Evolutionary conservation across 2,797 vertebrate species (phyloP).

Genomic region (Cynopterus sphinx): DNA sequence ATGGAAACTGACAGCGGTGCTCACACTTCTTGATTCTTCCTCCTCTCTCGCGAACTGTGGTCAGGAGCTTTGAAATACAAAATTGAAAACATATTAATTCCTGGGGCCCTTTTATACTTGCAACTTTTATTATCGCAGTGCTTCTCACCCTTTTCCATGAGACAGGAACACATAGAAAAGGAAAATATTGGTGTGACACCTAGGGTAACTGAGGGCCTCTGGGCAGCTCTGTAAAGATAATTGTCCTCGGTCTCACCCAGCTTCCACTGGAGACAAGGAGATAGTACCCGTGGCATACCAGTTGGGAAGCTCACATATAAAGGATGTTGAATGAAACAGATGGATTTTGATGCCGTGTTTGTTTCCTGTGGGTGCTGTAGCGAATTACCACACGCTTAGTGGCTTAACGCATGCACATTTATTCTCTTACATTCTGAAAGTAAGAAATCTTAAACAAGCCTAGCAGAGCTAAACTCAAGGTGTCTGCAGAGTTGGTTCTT

Average conservation of each 20-base stretch:
- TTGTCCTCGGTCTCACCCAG: neutral
- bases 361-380: neutral
- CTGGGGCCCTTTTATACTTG: neutral
- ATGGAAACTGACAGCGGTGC: neutral
- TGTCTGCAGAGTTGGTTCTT: neutral
- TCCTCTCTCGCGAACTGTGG: neutral
- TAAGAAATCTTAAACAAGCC: neutral
- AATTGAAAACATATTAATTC: neutral
- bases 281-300: rapidly evolving
- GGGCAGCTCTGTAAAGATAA: neutral
- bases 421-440: neutral
- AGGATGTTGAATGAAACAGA: neutral
- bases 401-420: neutral
- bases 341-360: neutral
- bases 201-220: too few relatives aligned
- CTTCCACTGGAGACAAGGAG: rapidly evolving
- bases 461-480: too few relatives aligned
- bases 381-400: too few relatives aligned
- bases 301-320: neutral
- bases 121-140: neutral
- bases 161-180: neutral
- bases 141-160: neutral
- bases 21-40: neutral
- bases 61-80: neutral
- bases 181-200: neutral